A percentile compares a stretch with the other conserved stretches of the same genome.
Evolutionary conservation across 2,888 invertebrate genomes (phyloP).

Genomic region (Caenorhabditis virilis): DNA sequence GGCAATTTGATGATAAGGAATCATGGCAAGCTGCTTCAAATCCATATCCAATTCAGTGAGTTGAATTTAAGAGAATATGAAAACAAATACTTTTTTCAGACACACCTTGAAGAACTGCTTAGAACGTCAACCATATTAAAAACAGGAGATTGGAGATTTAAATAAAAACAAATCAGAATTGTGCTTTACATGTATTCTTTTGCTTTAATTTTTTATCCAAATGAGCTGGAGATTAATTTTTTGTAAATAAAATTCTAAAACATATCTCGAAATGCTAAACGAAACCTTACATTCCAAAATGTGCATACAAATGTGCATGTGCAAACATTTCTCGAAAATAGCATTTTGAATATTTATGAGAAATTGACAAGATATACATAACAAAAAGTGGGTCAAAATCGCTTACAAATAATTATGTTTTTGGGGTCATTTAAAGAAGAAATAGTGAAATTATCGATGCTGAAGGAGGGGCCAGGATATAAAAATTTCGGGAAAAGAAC

Average conservation of each 20-base stretch:
- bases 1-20: slow-evolving; percentile 67
- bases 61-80: slow-evolving; percentile 1
- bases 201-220: neutral
- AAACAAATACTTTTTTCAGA: slow-evolving; percentile 41
- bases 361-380: slow-evolving; percentile 1
- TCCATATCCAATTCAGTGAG: slow-evolving; percentile 68
- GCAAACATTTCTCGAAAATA: too few relatives aligned
- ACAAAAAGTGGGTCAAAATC: too few relatives aligned
- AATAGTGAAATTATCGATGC: slow-evolving; percentile 1
- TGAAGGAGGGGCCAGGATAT: neutral
- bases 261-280: too few relatives aligned
- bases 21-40: slow-evolving; percentile 68
- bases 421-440: neutral
- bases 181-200: too few relatives aligned
- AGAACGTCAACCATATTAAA: slow-evolving; percentile 61
- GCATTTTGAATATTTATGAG: too few relatives aligned
- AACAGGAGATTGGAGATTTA: neutral
- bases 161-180: too few relatives aligned
- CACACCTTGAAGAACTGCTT: slow-evolving; percentile 62
- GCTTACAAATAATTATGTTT: slow-evolving; percentile 2
- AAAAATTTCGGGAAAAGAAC: slow-evolving; percentile 1
- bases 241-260: too few relatives aligned
- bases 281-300: too few relatives aligned
- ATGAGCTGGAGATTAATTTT: too few relatives aligned
- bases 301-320: too few relatives aligned